A percentile compares a stretch with the other conserved stretches of the same genome.
These are phyloP conservation scores for Zonotrichia leucophrys DNA, from an alignment of 2,113 vertebrate genomes.

Conservation along the genomic window DNA sequence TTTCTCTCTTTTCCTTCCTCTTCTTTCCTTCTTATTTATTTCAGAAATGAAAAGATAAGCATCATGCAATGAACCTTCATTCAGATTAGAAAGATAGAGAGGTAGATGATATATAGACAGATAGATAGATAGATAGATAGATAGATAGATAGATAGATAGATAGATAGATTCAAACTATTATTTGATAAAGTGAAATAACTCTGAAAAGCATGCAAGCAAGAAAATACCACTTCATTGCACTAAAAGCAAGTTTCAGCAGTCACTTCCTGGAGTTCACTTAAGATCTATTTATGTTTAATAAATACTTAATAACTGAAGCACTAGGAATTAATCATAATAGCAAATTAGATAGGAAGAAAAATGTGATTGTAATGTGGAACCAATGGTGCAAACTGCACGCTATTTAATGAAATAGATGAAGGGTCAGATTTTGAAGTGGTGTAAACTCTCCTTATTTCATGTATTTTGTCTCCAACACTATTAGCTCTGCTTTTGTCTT, in stretches of 20 bases:
- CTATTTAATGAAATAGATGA: background rate
- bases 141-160: background rate
- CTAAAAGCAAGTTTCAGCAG: background rate
- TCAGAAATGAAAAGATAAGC: background rate
- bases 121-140: background rate
- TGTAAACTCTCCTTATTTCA: background rate
- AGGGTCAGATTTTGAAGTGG: background rate
- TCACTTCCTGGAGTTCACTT: background rate
- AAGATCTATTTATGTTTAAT: background rate
- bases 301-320: background rate
- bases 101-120: background rate
- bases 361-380: background rate
- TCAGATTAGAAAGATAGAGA: background rate
- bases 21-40: background rate
- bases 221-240: background rate
- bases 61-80: background rate
- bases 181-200: background rate
- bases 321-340: background rate
- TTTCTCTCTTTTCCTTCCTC: background rate
- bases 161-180: background rate
- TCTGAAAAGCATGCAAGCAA: background rate
- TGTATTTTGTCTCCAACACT: background rate
- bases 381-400: background rate
- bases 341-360: background rate
- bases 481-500: background rate